Percentiles rank a stretch among this genome's conserved stretches.
Conservation (phyloP, 2,888 invertebrate species). For the Siphlonurus alternatus region DNA sequence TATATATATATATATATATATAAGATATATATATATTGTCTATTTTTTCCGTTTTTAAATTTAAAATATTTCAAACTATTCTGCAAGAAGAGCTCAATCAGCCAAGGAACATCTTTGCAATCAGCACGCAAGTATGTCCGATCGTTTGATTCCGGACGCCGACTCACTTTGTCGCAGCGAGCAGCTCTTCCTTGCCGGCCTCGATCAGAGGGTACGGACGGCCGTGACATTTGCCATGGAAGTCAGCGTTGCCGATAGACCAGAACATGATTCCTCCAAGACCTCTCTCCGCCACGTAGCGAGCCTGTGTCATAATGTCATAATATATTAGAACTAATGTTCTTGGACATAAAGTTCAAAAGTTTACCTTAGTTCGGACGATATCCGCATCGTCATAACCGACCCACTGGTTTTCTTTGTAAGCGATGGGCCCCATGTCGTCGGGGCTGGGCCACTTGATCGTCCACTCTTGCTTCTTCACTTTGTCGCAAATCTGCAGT, state of each 20-base stretch:
- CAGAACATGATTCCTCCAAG: constrained; percentile 87
- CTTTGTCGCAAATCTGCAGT: constrained; percentile 64
- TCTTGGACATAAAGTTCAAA: not conserved
- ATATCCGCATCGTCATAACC: constrained; percentile 81
- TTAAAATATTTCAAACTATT: too few species aligned
- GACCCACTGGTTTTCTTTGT: constrained; percentile 78
- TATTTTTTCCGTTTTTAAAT: too few species aligned
- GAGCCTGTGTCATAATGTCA: constrained; percentile 36
- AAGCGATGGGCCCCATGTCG: constrained; percentile 83
- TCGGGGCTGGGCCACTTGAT: constrained; percentile 63
- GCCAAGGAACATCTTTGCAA: too few species aligned
- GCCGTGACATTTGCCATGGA: constrained; percentile 74
- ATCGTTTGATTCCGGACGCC: not conserved
- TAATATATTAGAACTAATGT: not conserved
- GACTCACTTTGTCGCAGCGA: constrained; percentile 30
- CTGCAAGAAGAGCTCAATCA: too few species aligned
- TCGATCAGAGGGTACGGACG: constrained; percentile 82
- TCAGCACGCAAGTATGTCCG: constrained; percentile 26
- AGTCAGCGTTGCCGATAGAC: constrained; percentile 90
- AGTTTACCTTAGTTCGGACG: constrained; percentile 46
- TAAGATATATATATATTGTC: too few species aligned
- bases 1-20: too few species aligned
- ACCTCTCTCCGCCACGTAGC: constrained; percentile 67
- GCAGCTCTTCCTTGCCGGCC: constrained; percentile 69
- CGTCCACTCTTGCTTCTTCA: constrained; percentile 61